Evolutionary conservation across 2,797 vertebrate species (phyloP).

Genomic region (Fundulus diaphanus): DNA sequence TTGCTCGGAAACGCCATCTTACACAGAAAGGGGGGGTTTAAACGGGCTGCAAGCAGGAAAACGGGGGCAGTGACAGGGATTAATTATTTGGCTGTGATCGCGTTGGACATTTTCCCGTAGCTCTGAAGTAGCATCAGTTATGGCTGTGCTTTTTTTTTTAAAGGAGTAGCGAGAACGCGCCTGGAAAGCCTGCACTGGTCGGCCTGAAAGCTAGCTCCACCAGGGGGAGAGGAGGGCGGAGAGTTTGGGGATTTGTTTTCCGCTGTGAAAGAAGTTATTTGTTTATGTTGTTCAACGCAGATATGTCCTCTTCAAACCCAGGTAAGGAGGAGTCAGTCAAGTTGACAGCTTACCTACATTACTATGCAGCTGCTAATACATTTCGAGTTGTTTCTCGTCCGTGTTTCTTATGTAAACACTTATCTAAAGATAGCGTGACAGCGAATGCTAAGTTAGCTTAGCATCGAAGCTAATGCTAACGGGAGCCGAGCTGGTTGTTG

Average conservation of each 20-base stretch:
- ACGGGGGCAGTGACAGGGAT: conserved; percentile 5
- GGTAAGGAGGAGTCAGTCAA: conserved; percentile 64
- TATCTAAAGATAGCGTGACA: conserved; percentile 74
- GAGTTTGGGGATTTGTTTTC: conserved; percentile 34
- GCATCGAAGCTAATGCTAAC: conserved; percentile 49
- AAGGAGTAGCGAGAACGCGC: conserved; percentile 20
- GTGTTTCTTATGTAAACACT: conserved; percentile 33
- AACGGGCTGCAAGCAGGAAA: conserved; percentile 55
- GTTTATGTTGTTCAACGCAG: conserved; percentile 79
- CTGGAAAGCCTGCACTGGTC: conserved; percentile 43
- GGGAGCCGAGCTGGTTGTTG: conserved; percentile 39
- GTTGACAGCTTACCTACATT: rapidly evolving
- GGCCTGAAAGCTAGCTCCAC: conserved; percentile 60
- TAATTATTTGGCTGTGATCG: not conserved
- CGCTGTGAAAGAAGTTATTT: conserved; percentile 73
- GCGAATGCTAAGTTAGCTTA: conserved; percentile 65
- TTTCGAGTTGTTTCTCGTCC: not conserved
- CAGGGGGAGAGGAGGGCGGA: conserved; percentile 51
- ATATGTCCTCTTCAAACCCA: conserved; percentile 82
- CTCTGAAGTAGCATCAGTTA: not conserved
- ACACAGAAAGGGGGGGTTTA: conserved; percentile 63
- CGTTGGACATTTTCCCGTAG: not conserved
- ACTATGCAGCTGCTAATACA: not conserved
- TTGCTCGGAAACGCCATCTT: conserved; percentile 78
- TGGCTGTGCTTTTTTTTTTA: conserved; percentile 32